phyloP scores from a whole-genome alignment of 2,113 vertebrate genomes.

The Natator depressus region DNA sequence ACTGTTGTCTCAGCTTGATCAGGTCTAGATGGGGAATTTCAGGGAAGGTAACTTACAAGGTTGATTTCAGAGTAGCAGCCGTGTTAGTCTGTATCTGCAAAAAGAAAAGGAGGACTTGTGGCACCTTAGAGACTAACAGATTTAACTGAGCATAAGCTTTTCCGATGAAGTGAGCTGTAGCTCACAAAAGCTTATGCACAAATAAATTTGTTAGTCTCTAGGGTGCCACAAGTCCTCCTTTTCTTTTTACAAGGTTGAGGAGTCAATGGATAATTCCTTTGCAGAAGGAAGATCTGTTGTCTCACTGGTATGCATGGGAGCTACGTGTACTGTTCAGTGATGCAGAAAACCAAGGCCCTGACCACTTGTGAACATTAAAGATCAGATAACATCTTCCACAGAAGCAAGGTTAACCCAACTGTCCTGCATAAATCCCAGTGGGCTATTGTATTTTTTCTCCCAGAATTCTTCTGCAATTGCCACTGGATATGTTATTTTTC shows the following conservation, averaged over 20 bases:
- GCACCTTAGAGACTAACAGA: too few relatives aligned
- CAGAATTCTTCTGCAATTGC: background rate
- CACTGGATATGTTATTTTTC: fast-evolving
- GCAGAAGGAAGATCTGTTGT: fast-evolving
- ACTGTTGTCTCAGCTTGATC: background rate
- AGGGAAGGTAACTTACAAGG: fast-evolving
- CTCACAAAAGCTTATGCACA: too few relatives aligned
- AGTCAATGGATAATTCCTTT: background rate
- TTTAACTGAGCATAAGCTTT: too few relatives aligned
- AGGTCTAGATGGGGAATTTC: fast-evolving
- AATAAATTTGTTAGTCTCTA: too few relatives aligned
- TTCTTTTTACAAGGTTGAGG: fast-evolving
- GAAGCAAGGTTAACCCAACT: background rate
- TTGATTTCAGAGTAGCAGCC: too few relatives aligned
- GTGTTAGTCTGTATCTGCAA: too few relatives aligned
- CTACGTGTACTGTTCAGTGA: fast-evolving
- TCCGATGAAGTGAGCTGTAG: too few relatives aligned
- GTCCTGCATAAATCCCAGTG: background rate
- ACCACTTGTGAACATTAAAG: background rate
- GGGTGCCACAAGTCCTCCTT: too few relatives aligned
- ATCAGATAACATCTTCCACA: background rate
- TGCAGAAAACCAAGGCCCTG: background rate
- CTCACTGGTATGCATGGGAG: fast-evolving
- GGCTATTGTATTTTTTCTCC: background rate
- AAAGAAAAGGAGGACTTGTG: too few relatives aligned